Conservation (phyloP, 2,888 invertebrate genomes). For the Leucophenga maculata region DNA sequence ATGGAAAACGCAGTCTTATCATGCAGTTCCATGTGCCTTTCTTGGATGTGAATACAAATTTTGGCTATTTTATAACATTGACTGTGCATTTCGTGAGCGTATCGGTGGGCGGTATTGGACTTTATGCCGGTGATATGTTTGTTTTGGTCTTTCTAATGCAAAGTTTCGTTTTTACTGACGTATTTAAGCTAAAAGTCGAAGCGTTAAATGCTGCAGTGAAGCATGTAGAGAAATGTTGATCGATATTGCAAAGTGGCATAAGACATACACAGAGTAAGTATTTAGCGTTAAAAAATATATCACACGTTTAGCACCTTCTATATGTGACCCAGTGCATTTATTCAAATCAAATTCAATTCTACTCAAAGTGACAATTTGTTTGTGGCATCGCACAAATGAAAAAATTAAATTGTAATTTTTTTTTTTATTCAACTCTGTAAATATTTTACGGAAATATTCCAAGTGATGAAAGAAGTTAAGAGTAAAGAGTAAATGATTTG, state of each 20-base stretch:
- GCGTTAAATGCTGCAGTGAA: slow-evolving; percentile 39
- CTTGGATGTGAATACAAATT: slow-evolving; percentile 41
- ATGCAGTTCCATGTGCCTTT: slow-evolving; percentile 53
- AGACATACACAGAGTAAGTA: slow-evolving; percentile 41
- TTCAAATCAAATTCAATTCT: no score
- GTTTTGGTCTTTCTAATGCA: slow-evolving; percentile 46
- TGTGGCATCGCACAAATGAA: no score
- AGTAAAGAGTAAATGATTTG: no score
- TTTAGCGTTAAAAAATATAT: no score
- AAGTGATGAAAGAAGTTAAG: no score
- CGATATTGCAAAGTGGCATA: slow-evolving; percentile 50
- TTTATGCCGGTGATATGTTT: slow-evolving; percentile 51
- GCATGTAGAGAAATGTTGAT: slow-evolving; percentile 19
- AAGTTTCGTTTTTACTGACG: slow-evolving; percentile 42
- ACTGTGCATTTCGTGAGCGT: slow-evolving; percentile 39
- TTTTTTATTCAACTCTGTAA: no score
- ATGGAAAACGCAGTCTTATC: slow-evolving; percentile 34
- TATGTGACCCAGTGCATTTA: no score
- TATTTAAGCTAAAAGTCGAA: slow-evolving; percentile 46
- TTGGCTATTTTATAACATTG: slow-evolving; percentile 44
- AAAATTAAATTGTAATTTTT: no score
- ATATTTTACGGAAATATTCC: no score
- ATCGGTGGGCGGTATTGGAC: slow-evolving; percentile 42
- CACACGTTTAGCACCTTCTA: no score
- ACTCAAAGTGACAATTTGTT: no score